phyloP scores from a whole-genome alignment of 1,140 invertebrate genomes.

The Tetramorium simillimum region DNA sequence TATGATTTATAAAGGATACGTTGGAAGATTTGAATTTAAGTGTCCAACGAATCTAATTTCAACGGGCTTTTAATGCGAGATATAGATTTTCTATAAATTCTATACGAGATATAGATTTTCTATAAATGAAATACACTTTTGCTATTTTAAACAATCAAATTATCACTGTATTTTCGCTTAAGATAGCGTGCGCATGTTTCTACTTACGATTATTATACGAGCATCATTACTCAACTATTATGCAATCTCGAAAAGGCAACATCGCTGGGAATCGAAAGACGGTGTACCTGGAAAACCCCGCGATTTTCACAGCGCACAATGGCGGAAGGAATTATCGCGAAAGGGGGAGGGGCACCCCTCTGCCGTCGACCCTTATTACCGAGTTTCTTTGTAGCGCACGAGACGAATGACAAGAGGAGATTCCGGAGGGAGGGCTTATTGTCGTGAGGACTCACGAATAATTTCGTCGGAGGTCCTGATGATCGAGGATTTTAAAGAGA shows the following conservation, averaged over 20 bases:
- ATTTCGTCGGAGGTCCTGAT: slow-evolving; percentile 33
- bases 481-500: slow-evolving; percentile 3
- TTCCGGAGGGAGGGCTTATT: slow-evolving; percentile 24
- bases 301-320: slow-evolving; percentile 36
- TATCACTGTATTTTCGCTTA: not conserved
- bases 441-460: slow-evolving; percentile 45
- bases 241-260: not conserved
- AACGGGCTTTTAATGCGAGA: not conserved
- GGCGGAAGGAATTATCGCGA: slow-evolving; percentile 41
- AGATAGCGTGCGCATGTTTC: not conserved
- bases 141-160: slow-evolving; percentile 6
- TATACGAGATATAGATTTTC: not conserved
- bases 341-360: not conserved
- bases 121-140: not conserved
- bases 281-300: not conserved
- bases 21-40: not conserved
- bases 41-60: not conserved
- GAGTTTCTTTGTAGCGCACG: slow-evolving; percentile 49
- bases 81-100: not conserved
- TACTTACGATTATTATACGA: not conserved
- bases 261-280: not conserved
- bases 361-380: slow-evolving; percentile 49
- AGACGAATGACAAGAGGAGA: not conserved
- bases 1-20: not conserved
- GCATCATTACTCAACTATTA: not conserved